Base-by-base conservation (phyloP, 2,797 vertebrate genomes). In the Rhynchonycteris naso region DNA sequence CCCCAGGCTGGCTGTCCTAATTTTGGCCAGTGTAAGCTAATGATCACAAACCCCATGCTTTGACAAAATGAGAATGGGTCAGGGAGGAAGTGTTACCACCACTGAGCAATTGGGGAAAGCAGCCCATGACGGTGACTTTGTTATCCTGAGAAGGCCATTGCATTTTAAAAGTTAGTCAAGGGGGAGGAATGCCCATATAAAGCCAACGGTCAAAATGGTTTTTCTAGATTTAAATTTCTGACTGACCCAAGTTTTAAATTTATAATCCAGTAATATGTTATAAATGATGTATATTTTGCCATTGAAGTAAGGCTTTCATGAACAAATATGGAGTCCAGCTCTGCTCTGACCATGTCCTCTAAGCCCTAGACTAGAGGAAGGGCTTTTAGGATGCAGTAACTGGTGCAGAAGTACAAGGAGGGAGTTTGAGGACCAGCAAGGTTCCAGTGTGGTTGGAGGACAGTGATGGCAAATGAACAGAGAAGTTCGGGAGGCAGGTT, bases 141-240 rank as follows among this genome's bases (percentile, higher is more conserved):
- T 88, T 81, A 66, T 15, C 21, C 6, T 82, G 22, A 90, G 35
- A 90, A 75, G 54, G 59, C 86, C 72, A 61, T 82, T 76, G 26
- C 50, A 61, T 93, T 91, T 65, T 33, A 26, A 93, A 87, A 75
- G 63, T 78, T 92, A 91, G 71, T 30, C 47, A 80, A 56, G 47
- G 43, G 35, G 54, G 54, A 86, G 13, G 43, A 13, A 13, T 81
- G 30, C 15, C 50, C 33, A 0, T 78, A 43, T 47, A 38, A 89
- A 75, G 22, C 30, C 65, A 43, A 69, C 4, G 72, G 35, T 63
- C 26, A 91, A 47, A 72, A 56, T 66, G 43, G 14, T 65, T 79
- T 86, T 93, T 84, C 71, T 87, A 87, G 38, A 74, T 92, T 93
- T 69, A 76, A 59, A 87, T 56, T 95, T 95, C 61, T 71, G 74